Conservation (phyloP, 23 tunicate genomes). For the Aplidium turbinatum region DNA sequence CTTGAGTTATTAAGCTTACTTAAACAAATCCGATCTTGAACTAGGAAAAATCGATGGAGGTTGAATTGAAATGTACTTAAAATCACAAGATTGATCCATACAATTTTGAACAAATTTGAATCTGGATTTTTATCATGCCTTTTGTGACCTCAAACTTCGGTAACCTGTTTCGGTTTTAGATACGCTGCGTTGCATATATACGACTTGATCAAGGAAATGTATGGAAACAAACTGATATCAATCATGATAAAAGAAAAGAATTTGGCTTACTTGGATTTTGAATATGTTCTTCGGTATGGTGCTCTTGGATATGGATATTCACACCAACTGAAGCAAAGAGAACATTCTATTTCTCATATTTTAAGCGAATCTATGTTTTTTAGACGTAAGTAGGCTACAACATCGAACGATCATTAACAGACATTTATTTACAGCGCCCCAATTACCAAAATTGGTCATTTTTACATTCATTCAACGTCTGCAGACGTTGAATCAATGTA, state of each 20-base stretch:
- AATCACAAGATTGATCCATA: too few species aligned
- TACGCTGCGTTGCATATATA: constrained; percentile 53
- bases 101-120: too few species aligned
- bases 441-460: too few species aligned
- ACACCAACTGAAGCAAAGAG: constrained; percentile 57
- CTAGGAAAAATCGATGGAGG: too few species aligned
- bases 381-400: constrained; percentile 21
- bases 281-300: constrained; percentile 72
- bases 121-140: too few species aligned
- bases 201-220: constrained; percentile 61
- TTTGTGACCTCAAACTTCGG: too few species aligned
- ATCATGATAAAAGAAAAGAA: constrained; percentile 62
- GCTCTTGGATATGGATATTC: constrained; percentile 86
- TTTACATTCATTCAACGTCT: too few species aligned
- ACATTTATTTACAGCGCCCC: background rate
- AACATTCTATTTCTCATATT: constrained; percentile 29
- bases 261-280: constrained; percentile 58
- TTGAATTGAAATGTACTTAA: too few species aligned
- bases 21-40: too few species aligned
- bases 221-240: constrained; percentile 35
- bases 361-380: constrained; percentile 80
- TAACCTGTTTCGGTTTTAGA: too few species aligned
- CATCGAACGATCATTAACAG: background rate
- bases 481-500: too few species aligned
- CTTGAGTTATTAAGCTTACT: too few species aligned